Conservation (phyloP, 2,888 invertebrate genomes). For the Eupithecia tripunctaria region DNA sequence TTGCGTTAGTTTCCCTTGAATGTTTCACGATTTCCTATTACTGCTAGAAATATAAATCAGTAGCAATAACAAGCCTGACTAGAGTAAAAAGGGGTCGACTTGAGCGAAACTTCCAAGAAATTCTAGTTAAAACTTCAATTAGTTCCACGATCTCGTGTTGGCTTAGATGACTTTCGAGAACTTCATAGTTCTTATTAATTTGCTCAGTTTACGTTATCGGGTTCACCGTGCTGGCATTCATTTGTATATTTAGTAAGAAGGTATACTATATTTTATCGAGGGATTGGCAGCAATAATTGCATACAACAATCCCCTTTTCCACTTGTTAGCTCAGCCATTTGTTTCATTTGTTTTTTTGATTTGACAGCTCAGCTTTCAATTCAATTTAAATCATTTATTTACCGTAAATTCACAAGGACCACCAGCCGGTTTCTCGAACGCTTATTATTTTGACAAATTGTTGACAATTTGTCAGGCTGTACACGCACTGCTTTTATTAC, state of each 20-base stretch:
- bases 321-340: too few species aligned
- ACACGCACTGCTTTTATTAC: too few species aligned
- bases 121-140: neutral
- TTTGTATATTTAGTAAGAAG: neutral
- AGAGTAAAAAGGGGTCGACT: neutral
- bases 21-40: neutral
- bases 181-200: conserved; percentile 1
- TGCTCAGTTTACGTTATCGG: neutral
- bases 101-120: neutral
- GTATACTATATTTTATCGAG: too few species aligned
- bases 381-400: too few species aligned
- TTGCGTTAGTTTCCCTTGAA: neutral
- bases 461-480: too few species aligned
- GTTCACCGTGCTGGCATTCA: neutral
- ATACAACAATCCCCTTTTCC: too few species aligned
- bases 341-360: too few species aligned
- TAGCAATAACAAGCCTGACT: neutral
- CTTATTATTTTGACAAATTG: too few species aligned
- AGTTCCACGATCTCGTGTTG: neutral
- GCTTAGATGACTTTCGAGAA: neutral
- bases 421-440: too few species aligned
- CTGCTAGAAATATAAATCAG: neutral
- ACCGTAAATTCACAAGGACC: too few species aligned
- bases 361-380: too few species aligned
- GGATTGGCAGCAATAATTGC: too few species aligned